Conservation (phyloP, 2,113 vertebrate genomes). For the Platycercus adscitus region DNA sequence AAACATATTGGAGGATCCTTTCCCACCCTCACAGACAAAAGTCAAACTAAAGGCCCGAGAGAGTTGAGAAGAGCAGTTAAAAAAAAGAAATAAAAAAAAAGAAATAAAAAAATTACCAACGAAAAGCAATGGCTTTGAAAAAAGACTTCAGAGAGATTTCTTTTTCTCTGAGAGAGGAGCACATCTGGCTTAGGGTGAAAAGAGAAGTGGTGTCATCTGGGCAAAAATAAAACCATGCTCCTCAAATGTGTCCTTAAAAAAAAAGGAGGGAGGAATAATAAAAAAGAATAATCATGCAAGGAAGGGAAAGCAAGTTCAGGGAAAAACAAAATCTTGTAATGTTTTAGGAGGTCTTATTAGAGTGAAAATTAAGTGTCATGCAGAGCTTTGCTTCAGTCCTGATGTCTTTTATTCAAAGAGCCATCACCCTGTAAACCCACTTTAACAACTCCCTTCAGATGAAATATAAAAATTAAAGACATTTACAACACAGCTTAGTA, state of each 20-base stretch:
- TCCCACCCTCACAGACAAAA: neutral
- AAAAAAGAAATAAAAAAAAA: slow-evolving; percentile 6
- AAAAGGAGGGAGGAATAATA: neutral
- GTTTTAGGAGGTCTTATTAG: slow-evolving; percentile 82
- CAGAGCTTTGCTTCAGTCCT: slow-evolving; percentile 74
- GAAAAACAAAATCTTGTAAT: slow-evolving; percentile 73
- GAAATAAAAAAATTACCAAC: slow-evolving; percentile 57
- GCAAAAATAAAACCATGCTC: slow-evolving; percentile 66
- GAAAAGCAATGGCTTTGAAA: slow-evolving; percentile 75
- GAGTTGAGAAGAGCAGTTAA: neutral
- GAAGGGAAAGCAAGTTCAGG: slow-evolving; percentile 66
- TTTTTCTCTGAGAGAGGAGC: slow-evolving; percentile 69
- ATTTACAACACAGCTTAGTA: slow-evolving; percentile 87
- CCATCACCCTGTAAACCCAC: slow-evolving; percentile 80
- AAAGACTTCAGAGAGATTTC: slow-evolving; percentile 79
- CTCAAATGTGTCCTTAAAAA: slow-evolving; percentile 65
- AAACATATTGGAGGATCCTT: neutral
- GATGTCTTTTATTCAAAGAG: slow-evolving; percentile 82
- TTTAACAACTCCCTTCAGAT: slow-evolving; percentile 84
- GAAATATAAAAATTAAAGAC: slow-evolving; percentile 86
- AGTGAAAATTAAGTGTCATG: slow-evolving; percentile 80
- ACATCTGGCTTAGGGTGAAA: slow-evolving; percentile 79
- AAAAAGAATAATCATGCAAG: neutral
- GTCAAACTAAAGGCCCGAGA: neutral
- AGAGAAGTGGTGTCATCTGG: slow-evolving; percentile 77